Base-by-base conservation (phyloP, 2,888 invertebrate genomes). In the Drosophila aldrichi region DNA sequence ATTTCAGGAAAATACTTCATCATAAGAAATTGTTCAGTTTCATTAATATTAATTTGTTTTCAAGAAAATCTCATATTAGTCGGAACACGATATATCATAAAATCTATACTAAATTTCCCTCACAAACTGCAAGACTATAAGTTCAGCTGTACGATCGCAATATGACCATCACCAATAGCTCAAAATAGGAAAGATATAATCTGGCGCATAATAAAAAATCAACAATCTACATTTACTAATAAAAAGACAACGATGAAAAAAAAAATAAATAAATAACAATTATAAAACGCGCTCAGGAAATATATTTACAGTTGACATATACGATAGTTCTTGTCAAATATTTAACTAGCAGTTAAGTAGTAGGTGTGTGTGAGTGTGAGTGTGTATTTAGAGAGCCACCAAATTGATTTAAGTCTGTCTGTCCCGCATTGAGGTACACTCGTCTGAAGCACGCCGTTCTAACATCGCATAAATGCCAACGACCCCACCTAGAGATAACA, bases 341-440 rank as follows among this genome's bases (percentile, higher is more conserved):
- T 16, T 43, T 60, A 69, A 70, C 49, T 49, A 51, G n/a, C 16
- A 36, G 51, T 68, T 70, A 70, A 74, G 70, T 64, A 73, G 56
- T 70, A 62, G 70, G 56, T 77, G 56, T 63, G 52, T 77, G 41
- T 61, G 40, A 8, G 58, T 59, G 61, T 68, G 46, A 61, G 40
- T 64, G 43, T 69, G 51, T 52, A 25, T 69, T 48, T 62, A 34
- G 66, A 63, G 65, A 70, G 73, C 84, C 84, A 77, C 77, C 79
- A 77, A 36, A 79, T 74, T 32, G 65, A 8, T 44, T 41, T 25
- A 68, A 9, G 48, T 60, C 49, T 76, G 86, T 91, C 92, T 91
- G 91, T 78, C 82, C 87, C 81, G 92, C 91, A 91, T 90, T 92
- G 92, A 92, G 92, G 92, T 92, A 92, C 92, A 89, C 88, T 90